Conservation (phyloP, 2,113 vertebrate genomes). For the Oncorhynchus keta region DNA sequence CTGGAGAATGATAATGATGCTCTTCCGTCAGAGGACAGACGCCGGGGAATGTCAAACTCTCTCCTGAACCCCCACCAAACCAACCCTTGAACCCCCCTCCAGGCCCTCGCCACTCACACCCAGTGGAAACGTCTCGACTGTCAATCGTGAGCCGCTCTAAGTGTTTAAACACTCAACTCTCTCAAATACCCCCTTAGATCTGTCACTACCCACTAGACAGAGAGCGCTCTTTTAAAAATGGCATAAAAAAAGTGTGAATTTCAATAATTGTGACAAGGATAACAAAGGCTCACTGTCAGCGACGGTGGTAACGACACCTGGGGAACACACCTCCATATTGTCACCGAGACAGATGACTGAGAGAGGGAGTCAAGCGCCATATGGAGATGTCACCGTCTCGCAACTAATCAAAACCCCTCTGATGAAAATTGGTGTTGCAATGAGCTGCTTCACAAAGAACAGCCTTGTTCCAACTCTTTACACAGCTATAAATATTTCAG, state of each 20-base stretch:
- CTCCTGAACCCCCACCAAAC: too few relatives aligned
- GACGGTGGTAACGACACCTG: slow-evolving; percentile 5
- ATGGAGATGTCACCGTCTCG: too few relatives aligned
- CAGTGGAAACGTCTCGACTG: too few relatives aligned
- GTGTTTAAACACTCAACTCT: neutral
- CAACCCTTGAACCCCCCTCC: too few relatives aligned
- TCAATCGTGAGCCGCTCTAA: too few relatives aligned
- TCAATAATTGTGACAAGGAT: slow-evolving; percentile 33
- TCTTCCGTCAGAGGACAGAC: too few relatives aligned
- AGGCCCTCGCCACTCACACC: too few relatives aligned
- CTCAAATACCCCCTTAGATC: slow-evolving; percentile 17
- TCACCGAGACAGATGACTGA: slow-evolving; percentile 20
- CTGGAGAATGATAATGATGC: too few relatives aligned
- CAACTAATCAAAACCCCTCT: too few relatives aligned
- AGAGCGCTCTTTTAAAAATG: slow-evolving; percentile 3
- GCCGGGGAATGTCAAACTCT: too few relatives aligned
- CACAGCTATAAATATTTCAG: slow-evolving; percentile 2
- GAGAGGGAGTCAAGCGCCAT: neutral
- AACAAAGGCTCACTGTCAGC: slow-evolving; percentile 11
- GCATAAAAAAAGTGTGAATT: slow-evolving; percentile 6
- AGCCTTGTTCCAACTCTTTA: slow-evolving; percentile 2
- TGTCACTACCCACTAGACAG: slow-evolving; percentile 10
- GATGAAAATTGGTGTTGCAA: slow-evolving; percentile 12
- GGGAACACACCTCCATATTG: slow-evolving; percentile 18
- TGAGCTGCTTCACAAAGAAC: slow-evolving; percentile 3